Evolutionary conservation across 2,797 vertebrate species (phyloP), one percentile per base, ranked within the genome.

Genomic region (Cynodonichthys magdalenae): DNA sequence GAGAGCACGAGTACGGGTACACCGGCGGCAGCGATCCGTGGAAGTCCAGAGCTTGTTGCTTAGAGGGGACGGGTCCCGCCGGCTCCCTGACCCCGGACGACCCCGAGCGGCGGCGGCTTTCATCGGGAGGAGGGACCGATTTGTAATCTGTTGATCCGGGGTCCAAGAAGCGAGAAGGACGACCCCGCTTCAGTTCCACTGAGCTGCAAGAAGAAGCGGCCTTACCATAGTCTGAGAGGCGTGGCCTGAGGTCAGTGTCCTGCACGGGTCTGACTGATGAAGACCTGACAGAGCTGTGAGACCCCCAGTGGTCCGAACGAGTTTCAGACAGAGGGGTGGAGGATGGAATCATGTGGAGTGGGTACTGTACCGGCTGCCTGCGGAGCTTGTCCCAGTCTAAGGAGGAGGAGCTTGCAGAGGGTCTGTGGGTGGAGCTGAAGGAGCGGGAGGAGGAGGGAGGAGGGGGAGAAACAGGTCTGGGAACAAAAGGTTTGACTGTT

Each of bases 1-100:
- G 88, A 48, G 85, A 84, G 71, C 93, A 94, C 4, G 89, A 80
- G 63, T 92, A 87, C 1, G 93, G 93, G 81, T 81, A 93, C 6
- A 31, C 28, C 0, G 46, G 12, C 0, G 93, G 92, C 7, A 11
- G 14, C n/a, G 27, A 69, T 49, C 93, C 93, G 0, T 90, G 88
- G 85, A 93, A 94, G 81, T 94, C 93, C 64, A 69, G 67, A 0
- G 86, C 89, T 63, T 91, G 82, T 47, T 73, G 87, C 69, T 52
- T 74, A 27, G 76, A 75, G 6, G 92, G 92, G 6, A 77, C 12
- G 0, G 48, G n/a, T 15, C 68, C 15, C 0, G 66, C 5, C 2
- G 12, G n/a, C 5, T 1, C 3, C 27, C 5, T 36, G 2, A 41
- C 41, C 0, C 18, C 7, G n/a, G 31, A 6, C 14, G 29, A 19